phyloP scores from a whole-genome alignment of 2,113 vertebrate species.

The Aspiorhynchus laticeps region DNA sequence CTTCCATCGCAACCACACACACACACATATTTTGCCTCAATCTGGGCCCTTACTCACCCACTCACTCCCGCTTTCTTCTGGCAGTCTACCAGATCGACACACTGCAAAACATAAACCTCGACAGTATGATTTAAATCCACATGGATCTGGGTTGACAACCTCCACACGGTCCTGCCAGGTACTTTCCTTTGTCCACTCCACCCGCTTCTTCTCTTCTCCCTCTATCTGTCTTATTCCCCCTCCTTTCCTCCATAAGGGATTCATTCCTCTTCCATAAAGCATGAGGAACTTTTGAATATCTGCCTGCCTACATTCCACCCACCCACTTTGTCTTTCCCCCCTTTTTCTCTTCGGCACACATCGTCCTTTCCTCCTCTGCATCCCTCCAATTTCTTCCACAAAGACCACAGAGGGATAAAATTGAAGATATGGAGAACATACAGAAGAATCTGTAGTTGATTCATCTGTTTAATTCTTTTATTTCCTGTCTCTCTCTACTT shows the following conservation, averaged over 20 bases:
- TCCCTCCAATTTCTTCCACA: slow-evolving; percentile 32
- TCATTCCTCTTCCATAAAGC: slow-evolving; percentile 36
- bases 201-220: slow-evolving; percentile 40
- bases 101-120: slow-evolving; percentile 17
- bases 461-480: slow-evolving; percentile 30
- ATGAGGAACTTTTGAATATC: slow-evolving; percentile 18
- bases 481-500: slow-evolving; percentile 34
- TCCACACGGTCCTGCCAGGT: slow-evolving; percentile 44
- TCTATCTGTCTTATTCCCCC: slow-evolving; percentile 7
- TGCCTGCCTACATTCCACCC: background rate
- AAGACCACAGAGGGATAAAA: slow-evolving; percentile 23
- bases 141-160: slow-evolving; percentile 15
- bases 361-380: slow-evolving; percentile 35
- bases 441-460: slow-evolving; percentile 28
- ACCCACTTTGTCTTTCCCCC: background rate
- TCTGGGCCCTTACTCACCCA: background rate
- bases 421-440: background rate
- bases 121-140: slow-evolving; percentile 33
- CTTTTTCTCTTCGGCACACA: background rate
- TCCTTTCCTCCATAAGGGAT: slow-evolving; percentile 30
- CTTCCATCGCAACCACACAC: slow-evolving; percentile 8
- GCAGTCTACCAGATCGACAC: slow-evolving; percentile 1
- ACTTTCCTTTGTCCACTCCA: slow-evolving; percentile 55
- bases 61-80: background rate
- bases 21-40: slow-evolving; percentile 4